A percentile compares a stretch with the other conserved stretches of the same genome.
phyloP scores from a whole-genome alignment of 2,888 invertebrate genomes.

The Orthonevra nobilis region DNA sequence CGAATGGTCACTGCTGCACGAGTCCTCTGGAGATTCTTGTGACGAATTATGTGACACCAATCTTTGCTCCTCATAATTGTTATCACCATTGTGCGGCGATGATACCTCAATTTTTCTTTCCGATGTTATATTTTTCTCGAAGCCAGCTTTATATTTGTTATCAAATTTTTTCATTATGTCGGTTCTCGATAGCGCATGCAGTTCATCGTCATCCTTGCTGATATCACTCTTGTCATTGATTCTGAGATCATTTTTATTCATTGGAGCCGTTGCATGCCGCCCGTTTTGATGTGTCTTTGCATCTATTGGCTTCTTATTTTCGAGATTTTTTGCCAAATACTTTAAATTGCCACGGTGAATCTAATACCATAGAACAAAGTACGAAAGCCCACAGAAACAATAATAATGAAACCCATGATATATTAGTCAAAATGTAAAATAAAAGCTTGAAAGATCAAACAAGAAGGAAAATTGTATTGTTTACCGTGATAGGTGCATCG shows the following conservation, averaged over 20 bases:
- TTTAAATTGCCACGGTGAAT: slow-evolving; percentile 79
- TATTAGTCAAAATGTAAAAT: slow-evolving; percentile 7
- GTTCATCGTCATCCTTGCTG: slow-evolving; percentile 64
- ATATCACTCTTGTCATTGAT: slow-evolving; percentile 33
- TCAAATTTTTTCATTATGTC: slow-evolving; percentile 85
- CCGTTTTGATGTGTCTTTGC: slow-evolving; percentile 58
- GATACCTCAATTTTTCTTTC: slow-evolving; percentile 66
- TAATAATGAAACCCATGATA: neutral
- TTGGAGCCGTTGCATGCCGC: slow-evolving; percentile 31
- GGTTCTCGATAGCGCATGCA: slow-evolving; percentile 79
- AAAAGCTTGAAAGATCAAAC: neutral
- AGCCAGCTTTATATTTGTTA: slow-evolving; percentile 79
- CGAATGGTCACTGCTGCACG: slow-evolving; percentile 78
- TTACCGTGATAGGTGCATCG: slow-evolving; percentile 84
- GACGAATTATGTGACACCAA: slow-evolving; percentile 69
- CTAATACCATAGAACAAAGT: slow-evolving; percentile 70
- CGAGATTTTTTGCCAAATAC: slow-evolving; percentile 78
- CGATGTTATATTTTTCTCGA: slow-evolving; percentile 72
- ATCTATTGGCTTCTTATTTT: slow-evolving; percentile 75
- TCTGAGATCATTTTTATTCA: slow-evolving; percentile 36
- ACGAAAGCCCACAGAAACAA: slow-evolving; percentile 17
- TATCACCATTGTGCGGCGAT: slow-evolving; percentile 76
- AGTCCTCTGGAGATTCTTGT: slow-evolving; percentile 77
- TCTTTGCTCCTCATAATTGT: slow-evolving; percentile 65
- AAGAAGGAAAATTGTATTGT: slow-evolving; percentile 74